Percentiles rank a stretch among this genome's conserved stretches.
Conservation (phyloP, 2,113 vertebrate species). For the Charina bottae region DNA sequence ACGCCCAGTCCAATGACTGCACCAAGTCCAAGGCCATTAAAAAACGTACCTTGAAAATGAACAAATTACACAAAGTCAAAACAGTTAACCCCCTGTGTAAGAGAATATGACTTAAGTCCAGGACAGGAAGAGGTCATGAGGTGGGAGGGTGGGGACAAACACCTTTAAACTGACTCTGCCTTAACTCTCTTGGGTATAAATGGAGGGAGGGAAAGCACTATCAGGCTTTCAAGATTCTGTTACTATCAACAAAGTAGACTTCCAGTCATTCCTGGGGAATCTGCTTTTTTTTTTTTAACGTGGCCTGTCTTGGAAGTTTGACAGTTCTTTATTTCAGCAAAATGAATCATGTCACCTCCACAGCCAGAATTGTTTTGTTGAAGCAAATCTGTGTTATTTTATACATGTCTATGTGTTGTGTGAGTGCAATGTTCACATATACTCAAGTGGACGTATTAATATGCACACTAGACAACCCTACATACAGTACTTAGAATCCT, state of each 20-base stretch:
- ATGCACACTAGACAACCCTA: too few relatives aligned
- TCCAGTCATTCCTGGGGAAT: not conserved
- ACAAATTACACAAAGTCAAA: conserved; percentile 34
- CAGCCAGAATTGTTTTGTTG: not conserved
- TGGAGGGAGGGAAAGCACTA: not conserved
- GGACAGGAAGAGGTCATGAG: not conserved
- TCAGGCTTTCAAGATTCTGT: not conserved
- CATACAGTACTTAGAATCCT: too few relatives aligned
- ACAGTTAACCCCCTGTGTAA: not conserved
- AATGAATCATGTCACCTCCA: not conserved
- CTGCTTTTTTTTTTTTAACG: not conserved
- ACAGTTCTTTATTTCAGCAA: not conserved
- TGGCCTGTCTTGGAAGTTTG: not conserved
- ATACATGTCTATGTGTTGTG: too few relatives aligned
- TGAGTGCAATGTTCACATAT: too few relatives aligned
- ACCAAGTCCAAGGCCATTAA: conserved; percentile 93
- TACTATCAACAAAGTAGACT: not conserved
- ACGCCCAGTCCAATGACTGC: conserved; percentile 91
- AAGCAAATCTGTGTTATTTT: too few relatives aligned
- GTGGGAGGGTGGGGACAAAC: not conserved
- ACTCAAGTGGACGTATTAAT: too few relatives aligned
- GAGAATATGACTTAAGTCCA: not conserved
- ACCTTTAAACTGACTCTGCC: not conserved
- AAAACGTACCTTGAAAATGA: conserved; percentile 88
- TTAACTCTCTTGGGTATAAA: not conserved